Evolutionary conservation across 2,797 vertebrate species (phyloP), one percentile per base, ranked within the genome.

Genomic region (Acipenser transmontanus): DNA sequence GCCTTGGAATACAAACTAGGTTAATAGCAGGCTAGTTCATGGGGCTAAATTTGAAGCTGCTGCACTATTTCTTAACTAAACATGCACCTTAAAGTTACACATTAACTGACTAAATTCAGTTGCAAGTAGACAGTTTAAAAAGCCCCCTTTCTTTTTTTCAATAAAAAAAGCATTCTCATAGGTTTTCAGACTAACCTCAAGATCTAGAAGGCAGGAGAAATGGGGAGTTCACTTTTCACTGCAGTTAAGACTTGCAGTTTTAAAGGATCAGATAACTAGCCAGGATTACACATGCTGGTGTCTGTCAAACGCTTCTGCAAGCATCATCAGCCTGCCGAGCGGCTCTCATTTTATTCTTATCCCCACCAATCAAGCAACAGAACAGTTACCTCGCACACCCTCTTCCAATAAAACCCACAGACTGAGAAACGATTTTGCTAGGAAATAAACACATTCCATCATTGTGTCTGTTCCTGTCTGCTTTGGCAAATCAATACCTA

Each of bases 231-330:
- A 76, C 85, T 87, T 89, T 87, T 90, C 84, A 90, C 90, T 82
- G 83, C 81, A 78, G 90, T 77, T 86, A 89, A 89, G 92, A 84
- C 84, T 84, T 77, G 70, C 84, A 79, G 82, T 89, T 86, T 77
- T 79, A 84, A 82, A 81, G 91, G 93, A 94, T 97, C 93, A 81
- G 83, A 89, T 96, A 91, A 90, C 96, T 61, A 68, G 72, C 80
- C 80, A 74, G 72, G 59, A 70, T 69, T 71, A 77, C 97, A 98
- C 85, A 92, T 99, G 97, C 75, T 91, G 76, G 87, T 96, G 96
- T 98, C 97, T 78, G 82, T 99, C 97, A 99, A 95, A 92, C 76
- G 72, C 85, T 90, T 91, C 85, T 92, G 91, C 89, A 88, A 87
- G 82, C 92, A 92, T 91, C 87, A 87, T 91, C 88, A 91, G 84